Conservation (phyloP, 2,113 vertebrate species). For the Fregetta grallaria region DNA sequence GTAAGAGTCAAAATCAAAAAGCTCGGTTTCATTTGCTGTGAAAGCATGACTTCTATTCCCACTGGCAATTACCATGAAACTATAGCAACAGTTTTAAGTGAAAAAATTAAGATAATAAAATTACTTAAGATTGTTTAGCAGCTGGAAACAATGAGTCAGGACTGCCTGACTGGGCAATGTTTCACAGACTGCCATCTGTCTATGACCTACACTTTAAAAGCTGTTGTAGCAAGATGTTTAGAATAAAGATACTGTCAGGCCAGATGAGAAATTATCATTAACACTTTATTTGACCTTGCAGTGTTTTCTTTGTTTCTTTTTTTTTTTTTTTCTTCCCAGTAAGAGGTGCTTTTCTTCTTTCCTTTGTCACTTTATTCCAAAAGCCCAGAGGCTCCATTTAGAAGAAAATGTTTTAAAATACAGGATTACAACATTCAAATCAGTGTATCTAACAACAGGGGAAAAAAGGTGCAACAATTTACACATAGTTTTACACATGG, state of each 20-base stretch:
- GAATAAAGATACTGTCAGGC: background rate
- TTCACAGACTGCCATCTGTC: background rate
- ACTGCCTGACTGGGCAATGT: background rate
- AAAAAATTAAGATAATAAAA: slow-evolving; percentile 12
- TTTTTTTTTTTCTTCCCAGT: background rate
- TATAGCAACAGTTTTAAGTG: slow-evolving; percentile 5
- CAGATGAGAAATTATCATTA: background rate
- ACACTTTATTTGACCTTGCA: background rate
- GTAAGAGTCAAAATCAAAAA: background rate
- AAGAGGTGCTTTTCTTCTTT: background rate
- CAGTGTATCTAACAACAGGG: background rate
- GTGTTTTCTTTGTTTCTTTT: background rate
- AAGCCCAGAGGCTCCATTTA: background rate
- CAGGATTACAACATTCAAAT: background rate
- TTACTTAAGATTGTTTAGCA: background rate
- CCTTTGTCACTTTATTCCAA: background rate
- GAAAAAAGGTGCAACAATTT: background rate
- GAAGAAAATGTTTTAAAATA: background rate
- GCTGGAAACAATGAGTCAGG: slow-evolving; percentile 17
- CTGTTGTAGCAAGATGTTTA: background rate
- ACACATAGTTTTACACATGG: background rate
- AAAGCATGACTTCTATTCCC: background rate
- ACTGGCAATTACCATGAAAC: background rate
- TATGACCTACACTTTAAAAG: background rate
- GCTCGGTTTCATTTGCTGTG: background rate